Conservation (phyloP, 1,140 invertebrate genomes). For the honey bee (Apis mellifera) region Amel_HAv3.1 CM009931.2:8487001-8487500, state of each 20-base stretch:
- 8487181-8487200: not conserved
- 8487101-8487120: no score
- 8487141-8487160: not conserved
- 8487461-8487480: not conserved
- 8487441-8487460: not conserved
- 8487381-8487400: not conserved
- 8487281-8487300: slow-evolving; percentile 28
- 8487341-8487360: slow-evolving; percentile 30
- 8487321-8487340: not conserved
- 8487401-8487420: not conserved
- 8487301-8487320: slow-evolving; percentile 36
- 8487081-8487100: no score
- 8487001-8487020: no score
- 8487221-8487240: slow-evolving; percentile 15
- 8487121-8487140: not conserved
- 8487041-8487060: no score
- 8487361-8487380: slow-evolving; percentile 23
- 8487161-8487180: not conserved
- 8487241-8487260: slow-evolving; percentile 18
- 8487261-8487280: slow-evolving; percentile 1
- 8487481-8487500: not conserved
- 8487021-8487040: no score
- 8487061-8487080: no score
- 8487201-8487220: slow-evolving; percentile 20
- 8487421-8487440: not conserved